Base-by-base conservation (phyloP, 2,797 vertebrate genomes). In the Anabas testudineus region DNA sequence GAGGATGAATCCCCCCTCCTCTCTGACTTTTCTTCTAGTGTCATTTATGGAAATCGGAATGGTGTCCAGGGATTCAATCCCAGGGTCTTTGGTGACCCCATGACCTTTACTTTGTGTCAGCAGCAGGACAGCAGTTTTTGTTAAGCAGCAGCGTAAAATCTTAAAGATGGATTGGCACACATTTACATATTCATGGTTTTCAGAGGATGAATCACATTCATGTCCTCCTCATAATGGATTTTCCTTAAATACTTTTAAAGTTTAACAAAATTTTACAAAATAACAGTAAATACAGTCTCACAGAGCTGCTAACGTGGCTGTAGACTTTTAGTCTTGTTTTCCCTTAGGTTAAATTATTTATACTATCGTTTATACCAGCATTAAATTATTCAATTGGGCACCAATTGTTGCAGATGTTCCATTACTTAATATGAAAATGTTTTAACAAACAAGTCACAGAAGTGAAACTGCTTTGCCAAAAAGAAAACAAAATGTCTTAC, bases 401-500 rank as follows among this genome's bases (percentile, higher is more conserved):
- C 10, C 42, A 26, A 21, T 18, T 37, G 8, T 67, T n/a, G 39
- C 47, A 39, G 15, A 74, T 51, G 7, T 42, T 39, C 22, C 69
- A 22, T 66, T 19, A 12, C 7, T 9, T n/a, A 24, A 22, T 36
- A 28, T 21, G 16, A 66, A 68, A 72, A 52, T 21, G 36, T 1
- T 43, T 15, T 16, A 3, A 10, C 70, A 64, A 59, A 2, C 10
- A 47, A 26, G 15, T 34, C n/a, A 28, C 32, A 63, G 15, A 67
- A 41, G 51, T 63, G 13, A 22, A 34, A 19, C 15, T 6, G 37
- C 43, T 72, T 30, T 66, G 47, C 67, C 53, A 63, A 49, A 65
- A 42, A 9, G 2, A 42, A n/a, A 42, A 42, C 16, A 15, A 41
- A 16, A 16, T 42, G 7, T 18, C 63, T 5, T 3, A 3, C 61